Base-by-base conservation (phyloP, 2,888 invertebrate genomes). In the Orthosia gothica region DNA sequence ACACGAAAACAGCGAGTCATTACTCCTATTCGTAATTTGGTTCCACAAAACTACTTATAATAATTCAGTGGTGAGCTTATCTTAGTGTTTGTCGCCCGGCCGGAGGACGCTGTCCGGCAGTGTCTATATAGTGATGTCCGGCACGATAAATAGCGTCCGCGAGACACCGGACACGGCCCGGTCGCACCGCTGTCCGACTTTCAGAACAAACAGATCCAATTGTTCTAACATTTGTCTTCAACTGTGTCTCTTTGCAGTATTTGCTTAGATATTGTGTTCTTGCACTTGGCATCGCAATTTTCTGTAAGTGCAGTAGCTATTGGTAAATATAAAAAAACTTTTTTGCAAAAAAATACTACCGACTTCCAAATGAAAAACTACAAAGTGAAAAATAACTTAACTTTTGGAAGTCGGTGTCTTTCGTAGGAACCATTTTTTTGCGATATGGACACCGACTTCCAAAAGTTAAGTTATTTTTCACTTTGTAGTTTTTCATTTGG, bases 61-160 rank as follows among this genome's bases (percentile, higher is more conserved):
- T 81, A 84, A 84, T 71, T 84, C 81, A 81, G 68, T 68, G 63
- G 81, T 40, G 55, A 66, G 75, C 74, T 84, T 81, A 84, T 84
- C 84, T 74, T 32, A 15, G 32, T 40, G 57, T 59, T 73, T 82
- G 64, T 54, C 45, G 57, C 58, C 77, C 82, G 77, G 69, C 49
- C 77, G 77, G 68, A 79, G 47, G 61, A 9, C 40, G 40, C 40
- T 40, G 9, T 40, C 40, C 23, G 18, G 61, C 15, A 50, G 55
- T 26, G 63, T 68, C n/a, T 58, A n/a, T n/a, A n/a, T n/a, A 62
- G 83, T 13, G 18, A 40, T 57, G 78, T 82, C 67, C 71, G 52
- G 55, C 20, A 26, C 81, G 81, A 77, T 74, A 81, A 64, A 77
- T 74, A 74, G 58, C 54, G 59, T 62, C 23, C 72, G 59, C 50